Evolutionary conservation across 1,140 invertebrate genomes (phyloP), one percentile per base, ranked within the genome.

Genomic region (Drepana arcuata): DNA sequence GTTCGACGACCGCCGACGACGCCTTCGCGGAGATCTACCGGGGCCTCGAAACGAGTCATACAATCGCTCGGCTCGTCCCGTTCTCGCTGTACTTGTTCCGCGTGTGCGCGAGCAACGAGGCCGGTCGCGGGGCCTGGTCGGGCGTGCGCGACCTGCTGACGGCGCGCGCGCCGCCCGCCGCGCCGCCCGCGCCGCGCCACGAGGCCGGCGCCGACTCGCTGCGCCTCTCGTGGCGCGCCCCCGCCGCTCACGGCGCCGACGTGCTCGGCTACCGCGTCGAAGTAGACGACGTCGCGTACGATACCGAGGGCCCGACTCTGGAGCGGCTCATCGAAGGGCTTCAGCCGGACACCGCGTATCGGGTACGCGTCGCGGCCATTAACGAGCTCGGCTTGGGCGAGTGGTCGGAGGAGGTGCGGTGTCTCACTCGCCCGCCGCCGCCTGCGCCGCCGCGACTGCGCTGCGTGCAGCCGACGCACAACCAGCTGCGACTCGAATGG

Each of bases 401-500:
- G 21, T 94, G 89, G 71, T 94, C 92, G 39, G 83, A 89, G 13
- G 83, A 88, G 23, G 74, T 92, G 9, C 90, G 90, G 74, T 84
- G 90, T 11, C 83, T 84, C 7, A 96, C 94, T 1, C 83, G 89
- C 18, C 89, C 92, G 7, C 85, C 92, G 6, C 93, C 94, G 1
- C 94, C 94, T 0, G 50, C 84, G 1, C 91, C 94, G 12, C 93
- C 94, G 1, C 72, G 73, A 26, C 78, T 96, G 7, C 89, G 93
- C 53, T 92, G 91, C 68, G 85, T 89, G 4, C 87, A 86, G 26
- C 80, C 84, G 3, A 89, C 88, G 1, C 91, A 94, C 74, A 95
- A 94, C 77, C 90, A 89, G 73, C 84, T 96, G 30, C 94, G 93
- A 63, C 84, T 96, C 11, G 93, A 93, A 70, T 96, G 95, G 94